These are phyloP conservation scores for Numenius phaeopus DNA, from an alignment of 2,797 vertebrate genomes.

Conservation along the genomic window DNA sequence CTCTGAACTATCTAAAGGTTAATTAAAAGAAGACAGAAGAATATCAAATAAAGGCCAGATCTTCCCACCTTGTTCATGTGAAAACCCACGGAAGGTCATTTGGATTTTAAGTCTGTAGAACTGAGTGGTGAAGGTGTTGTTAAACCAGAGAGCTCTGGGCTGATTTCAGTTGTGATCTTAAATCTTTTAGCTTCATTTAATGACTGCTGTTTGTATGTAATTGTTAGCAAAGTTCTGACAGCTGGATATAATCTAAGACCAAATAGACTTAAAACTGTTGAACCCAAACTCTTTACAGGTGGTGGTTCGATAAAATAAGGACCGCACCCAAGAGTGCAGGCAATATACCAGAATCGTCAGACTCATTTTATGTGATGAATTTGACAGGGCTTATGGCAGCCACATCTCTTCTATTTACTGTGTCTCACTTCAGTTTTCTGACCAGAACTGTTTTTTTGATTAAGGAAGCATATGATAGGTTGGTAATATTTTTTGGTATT, in stretches of 20 bases:
- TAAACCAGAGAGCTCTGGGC: not conserved
- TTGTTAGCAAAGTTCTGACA: not conserved
- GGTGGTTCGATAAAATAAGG: not conserved
- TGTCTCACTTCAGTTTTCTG: not conserved
- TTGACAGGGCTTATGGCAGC: not conserved
- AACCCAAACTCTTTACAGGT: not conserved
- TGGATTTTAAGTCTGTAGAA: not conserved
- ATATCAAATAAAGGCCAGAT: not conserved
- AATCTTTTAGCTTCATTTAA: not conserved
- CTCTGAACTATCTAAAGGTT: conserved; percentile 53
- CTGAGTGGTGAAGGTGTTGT: not conserved
- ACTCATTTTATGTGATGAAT: not conserved
- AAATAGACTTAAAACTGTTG: not conserved
- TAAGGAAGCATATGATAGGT: not conserved
- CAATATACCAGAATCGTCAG: not conserved
- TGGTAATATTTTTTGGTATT: not conserved
- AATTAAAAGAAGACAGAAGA: conserved; percentile 54
- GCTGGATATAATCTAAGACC: not conserved
- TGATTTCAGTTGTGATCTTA: not conserved
- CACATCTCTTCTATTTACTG: not conserved
- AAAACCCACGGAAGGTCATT: not conserved
- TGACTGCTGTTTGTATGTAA: not conserved
- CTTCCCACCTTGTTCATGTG: not conserved
- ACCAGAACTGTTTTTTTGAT: not conserved
- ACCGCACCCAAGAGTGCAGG: not conserved